Percentiles rank a stretch among this genome's conserved stretches.
phyloP scores from a whole-genome alignment of 2,113 vertebrate genomes.

The Clarias batrachus region DNA sequence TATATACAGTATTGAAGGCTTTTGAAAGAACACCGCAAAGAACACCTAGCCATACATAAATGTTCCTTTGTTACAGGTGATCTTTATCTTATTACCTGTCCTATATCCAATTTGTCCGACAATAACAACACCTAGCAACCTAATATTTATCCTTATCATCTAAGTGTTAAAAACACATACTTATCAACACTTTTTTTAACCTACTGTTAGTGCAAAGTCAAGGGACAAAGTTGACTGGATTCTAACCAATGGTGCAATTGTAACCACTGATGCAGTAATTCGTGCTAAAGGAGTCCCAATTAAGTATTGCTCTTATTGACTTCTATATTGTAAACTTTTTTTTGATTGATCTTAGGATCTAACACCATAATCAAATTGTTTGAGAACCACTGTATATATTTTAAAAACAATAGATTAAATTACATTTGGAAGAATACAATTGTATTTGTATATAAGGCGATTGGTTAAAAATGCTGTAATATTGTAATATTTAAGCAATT shows the following conservation, averaged over 20 bases:
- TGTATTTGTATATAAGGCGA: neutral
- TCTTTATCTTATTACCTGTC: neutral
- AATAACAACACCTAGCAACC: conserved; percentile 4
- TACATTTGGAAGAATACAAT: neutral
- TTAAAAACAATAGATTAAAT: neutral
- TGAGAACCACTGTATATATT: neutral
- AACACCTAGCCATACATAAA: neutral
- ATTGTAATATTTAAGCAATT: neutral
- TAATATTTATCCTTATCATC: conserved; percentile 5
- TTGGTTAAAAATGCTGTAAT: too few relatives aligned
- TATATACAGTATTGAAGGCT: neutral
- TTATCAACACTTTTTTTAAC: neutral
- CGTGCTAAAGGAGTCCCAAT: too few relatives aligned
- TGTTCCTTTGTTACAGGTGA: neutral
- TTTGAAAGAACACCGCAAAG: neutral
- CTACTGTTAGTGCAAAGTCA: neutral
- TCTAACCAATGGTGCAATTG: neutral
- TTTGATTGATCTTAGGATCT: too few relatives aligned
- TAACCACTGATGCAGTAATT: too few relatives aligned
- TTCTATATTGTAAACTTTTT: too few relatives aligned
- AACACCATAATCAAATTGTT: too few relatives aligned
- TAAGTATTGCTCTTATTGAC: too few relatives aligned
- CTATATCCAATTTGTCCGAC: neutral
- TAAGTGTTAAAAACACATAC: neutral
- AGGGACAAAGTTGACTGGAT: neutral